These are phyloP conservation scores for Stigmatopora argus DNA, from an alignment of 2,113 vertebrate species.

Conservation along the genomic window DNA sequence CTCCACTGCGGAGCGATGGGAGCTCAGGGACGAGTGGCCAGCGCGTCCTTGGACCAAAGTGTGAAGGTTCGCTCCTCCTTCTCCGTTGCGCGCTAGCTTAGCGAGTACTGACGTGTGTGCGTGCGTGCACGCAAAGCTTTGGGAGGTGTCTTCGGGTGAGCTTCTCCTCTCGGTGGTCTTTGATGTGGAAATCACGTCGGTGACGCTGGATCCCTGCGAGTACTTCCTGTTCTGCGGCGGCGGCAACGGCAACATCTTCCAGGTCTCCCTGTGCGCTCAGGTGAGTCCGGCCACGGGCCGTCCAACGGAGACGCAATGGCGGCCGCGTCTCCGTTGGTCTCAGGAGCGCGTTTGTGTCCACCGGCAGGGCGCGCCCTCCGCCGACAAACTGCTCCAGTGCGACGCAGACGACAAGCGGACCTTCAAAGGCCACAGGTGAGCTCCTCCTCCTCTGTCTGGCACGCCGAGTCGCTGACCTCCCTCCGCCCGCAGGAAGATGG, in stretches of 20 bases:
- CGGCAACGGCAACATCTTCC: constrained; percentile 88
- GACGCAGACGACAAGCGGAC: constrained; percentile 80
- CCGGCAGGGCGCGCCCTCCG: constrained; percentile 71
- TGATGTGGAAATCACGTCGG: constrained; percentile 84
- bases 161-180: constrained; percentile 89
- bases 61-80: constrained; percentile 75
- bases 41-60: constrained; percentile 88
- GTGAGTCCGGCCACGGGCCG: constrained; percentile 68
- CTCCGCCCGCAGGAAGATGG: constrained; percentile 83
- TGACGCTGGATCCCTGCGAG: constrained; percentile 89
- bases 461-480: not conserved
- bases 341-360: not conserved
- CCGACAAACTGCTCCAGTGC: constrained; percentile 81
- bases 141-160: constrained; percentile 90
- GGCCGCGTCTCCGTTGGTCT: too few species aligned
- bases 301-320: too few species aligned
- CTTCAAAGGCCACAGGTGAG: constrained; percentile 92
- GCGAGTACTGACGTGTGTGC: too few species aligned
- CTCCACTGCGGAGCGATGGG: constrained; percentile 90
- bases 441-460: constrained; percentile 47
- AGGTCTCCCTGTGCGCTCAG: constrained; percentile 84
- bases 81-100: not conserved
- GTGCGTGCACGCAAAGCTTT: constrained; percentile 69
- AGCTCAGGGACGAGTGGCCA: constrained; percentile 80
- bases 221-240: constrained; percentile 90